Conservation (phyloP, 2,888 invertebrate species). For the Amphipyra berbera region DNA sequence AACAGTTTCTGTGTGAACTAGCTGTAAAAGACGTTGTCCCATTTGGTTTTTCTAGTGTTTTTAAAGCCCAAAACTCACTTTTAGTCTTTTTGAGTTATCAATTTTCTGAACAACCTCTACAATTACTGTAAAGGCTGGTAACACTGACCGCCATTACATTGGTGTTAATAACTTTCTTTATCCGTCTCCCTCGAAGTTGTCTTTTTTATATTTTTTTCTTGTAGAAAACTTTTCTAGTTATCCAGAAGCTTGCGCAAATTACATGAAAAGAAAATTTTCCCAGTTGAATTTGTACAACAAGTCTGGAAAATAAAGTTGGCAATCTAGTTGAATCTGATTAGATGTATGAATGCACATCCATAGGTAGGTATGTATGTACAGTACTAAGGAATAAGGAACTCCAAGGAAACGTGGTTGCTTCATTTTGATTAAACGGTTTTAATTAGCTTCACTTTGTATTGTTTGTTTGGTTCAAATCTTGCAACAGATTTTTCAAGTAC, state of each 20-base stretch:
- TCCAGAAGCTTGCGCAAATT: conserved; percentile 53
- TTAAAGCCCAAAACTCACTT: conserved; percentile 4
- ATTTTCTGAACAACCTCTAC: conserved; percentile 33
- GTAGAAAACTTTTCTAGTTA: conserved; percentile 59
- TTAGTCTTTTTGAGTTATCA: conserved; percentile 9
- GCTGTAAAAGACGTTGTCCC: too few relatives aligned
- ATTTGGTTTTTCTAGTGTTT: too few relatives aligned
- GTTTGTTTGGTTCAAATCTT: too few relatives aligned
- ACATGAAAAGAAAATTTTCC: conserved; percentile 43
- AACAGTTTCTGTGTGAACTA: too few relatives aligned
- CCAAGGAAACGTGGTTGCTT: too few relatives aligned
- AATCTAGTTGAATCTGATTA: conserved; percentile 39
- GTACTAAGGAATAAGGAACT: neutral
- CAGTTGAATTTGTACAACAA: conserved; percentile 50
- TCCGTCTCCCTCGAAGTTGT: conserved; percentile 28
- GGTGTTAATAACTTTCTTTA: conserved; percentile 49
- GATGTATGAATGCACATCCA: conserved; percentile 5
- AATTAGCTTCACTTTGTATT: too few relatives aligned
- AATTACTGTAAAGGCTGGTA: conserved; percentile 40
- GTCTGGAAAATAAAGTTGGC: conserved; percentile 48
- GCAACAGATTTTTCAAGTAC: too few relatives aligned
- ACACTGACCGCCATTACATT: conserved; percentile 27
- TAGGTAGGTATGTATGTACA: neutral
- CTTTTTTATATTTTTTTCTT: conserved; percentile 43
- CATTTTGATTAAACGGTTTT: too few relatives aligned